phyloP scores from a whole-genome alignment of 2,888 invertebrate species.

The Neuroscelio doddi region DNA sequence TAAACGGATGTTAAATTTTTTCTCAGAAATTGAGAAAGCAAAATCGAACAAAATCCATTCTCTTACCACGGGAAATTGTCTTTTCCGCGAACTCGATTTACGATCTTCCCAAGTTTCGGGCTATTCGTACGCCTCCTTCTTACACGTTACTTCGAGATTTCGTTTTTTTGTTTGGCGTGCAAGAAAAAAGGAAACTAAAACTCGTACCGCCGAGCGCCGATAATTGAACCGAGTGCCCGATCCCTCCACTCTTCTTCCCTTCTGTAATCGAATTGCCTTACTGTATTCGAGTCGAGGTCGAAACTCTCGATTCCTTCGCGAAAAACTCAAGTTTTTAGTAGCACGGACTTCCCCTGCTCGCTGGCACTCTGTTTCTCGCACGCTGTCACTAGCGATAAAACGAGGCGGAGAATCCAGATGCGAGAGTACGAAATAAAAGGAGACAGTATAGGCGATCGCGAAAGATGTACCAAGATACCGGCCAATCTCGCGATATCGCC shows the following conservation, averaged over 20 bases:
- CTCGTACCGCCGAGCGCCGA: slow-evolving; percentile 49
- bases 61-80: slow-evolving; percentile 44
- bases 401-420: slow-evolving; percentile 18
- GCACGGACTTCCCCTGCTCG: slow-evolving; percentile 30
- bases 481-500: slow-evolving; percentile 55
- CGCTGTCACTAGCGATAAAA: slow-evolving; percentile 39
- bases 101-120: slow-evolving; percentile 43
- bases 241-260: slow-evolving; percentile 36
- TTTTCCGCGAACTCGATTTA: slow-evolving; percentile 48
- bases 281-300: slow-evolving; percentile 53
- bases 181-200: slow-evolving; percentile 44
- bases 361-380: slow-evolving; percentile 30
- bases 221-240: slow-evolving; percentile 63
- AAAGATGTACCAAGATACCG: slow-evolving; percentile 26
- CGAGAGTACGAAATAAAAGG: slow-evolving; percentile 11
- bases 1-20: slow-evolving; percentile 29
- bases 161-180: slow-evolving; percentile 38
- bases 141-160: slow-evolving; percentile 45
- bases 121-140: slow-evolving; percentile 39
- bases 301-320: slow-evolving; percentile 56
- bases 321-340: slow-evolving; percentile 44
- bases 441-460: slow-evolving; percentile 9
- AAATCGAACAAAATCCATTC: slow-evolving; percentile 43
- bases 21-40: slow-evolving; percentile 40
- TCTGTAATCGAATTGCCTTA: slow-evolving; percentile 60